Evolutionary conservation across 1,140 invertebrate genomes (phyloP), one percentile per base, ranked within the genome.

Genomic region (Berghia stephanieae): DNA sequence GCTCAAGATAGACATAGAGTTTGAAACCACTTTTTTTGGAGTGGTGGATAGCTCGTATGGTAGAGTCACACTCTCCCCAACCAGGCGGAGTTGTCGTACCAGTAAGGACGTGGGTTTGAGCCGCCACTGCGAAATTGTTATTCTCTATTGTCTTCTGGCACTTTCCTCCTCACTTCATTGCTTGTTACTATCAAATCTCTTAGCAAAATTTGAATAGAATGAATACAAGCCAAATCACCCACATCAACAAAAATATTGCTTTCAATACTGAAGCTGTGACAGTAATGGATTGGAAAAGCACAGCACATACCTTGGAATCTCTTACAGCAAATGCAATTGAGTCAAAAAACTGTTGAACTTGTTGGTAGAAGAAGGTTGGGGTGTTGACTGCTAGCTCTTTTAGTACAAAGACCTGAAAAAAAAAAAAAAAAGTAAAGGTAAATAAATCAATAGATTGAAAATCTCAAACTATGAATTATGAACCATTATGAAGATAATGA

Each of bases 321-420:
- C 94, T 93, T 42, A 99, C 93, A 2, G 96, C 96, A 84, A 94
- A 94, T 83, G 99, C 97, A 77, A 99, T 98, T 46, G 84, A 87
- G 78, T 99, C 97, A 89, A 99, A 99, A 89, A 99, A 99, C 66
- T 94, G 94, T 24, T 95, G 95, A 0, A 98, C 96, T 92, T 98
- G 96, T 90, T 99, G 97, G 87, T 98, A 99, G 89, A 99, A 99
- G 89, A 98, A 98, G 21, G 97, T 98, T 2, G 97, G 97, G 90
- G 98, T 96, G 18, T 95, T 95, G 24, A 96, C 93, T 16, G 98
- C 98, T 21, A 99, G 89, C 90, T 99, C 98, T 85, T 95, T 93
- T 8, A 99, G 88, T 16, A 99, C 93, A 34, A 99, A 90, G 3
- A 98, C 92, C 91, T 93, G 85, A 80, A 82, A 80, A 74, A 79